These are phyloP conservation scores for Pachypanchax playfairii DNA, from an alignment of 2,113 vertebrate species.

Conservation along the genomic window DNA sequence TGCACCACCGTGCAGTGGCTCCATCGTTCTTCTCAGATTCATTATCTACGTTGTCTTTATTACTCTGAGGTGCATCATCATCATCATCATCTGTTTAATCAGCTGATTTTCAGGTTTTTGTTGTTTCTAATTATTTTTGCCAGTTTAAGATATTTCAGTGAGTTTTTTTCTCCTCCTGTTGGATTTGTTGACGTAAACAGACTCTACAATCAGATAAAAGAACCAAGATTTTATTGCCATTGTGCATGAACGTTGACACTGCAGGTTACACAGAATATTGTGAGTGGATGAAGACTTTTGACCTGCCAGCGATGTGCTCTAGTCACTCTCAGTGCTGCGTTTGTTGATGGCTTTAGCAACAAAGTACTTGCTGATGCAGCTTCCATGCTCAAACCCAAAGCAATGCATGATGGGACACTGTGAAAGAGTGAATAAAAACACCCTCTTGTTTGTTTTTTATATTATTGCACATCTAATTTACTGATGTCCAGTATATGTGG, in stretches of 20 bases:
- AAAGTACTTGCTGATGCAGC: conserved; percentile 55
- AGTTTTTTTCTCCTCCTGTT: too few species aligned
- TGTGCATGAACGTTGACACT: conserved; percentile 73
- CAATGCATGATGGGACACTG: conserved; percentile 51
- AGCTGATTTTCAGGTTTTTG: too few species aligned
- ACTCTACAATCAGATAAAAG: conserved; percentile 52
- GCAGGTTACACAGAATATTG: conserved; percentile 55
- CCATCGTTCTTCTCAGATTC: too few species aligned
- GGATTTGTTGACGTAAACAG: too few species aligned
- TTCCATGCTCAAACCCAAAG: conserved; percentile 54
- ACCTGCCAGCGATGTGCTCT: conserved; percentile 67
- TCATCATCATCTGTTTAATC: too few species aligned
- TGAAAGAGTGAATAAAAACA: conserved; percentile 52
- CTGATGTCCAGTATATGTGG: conserved; percentile 61
- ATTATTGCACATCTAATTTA: conserved; percentile 78
- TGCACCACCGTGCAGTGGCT: too few species aligned
- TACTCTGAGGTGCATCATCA: too few species aligned
- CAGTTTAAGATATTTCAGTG: too few species aligned
- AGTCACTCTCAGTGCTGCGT: conserved; percentile 64
- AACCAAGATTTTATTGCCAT: conserved; percentile 74
- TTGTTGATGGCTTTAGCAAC: conserved; percentile 68
- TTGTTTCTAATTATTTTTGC: too few species aligned
- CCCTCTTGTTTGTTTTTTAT: conserved; percentile 24
- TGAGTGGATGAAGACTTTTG: conserved; percentile 44
- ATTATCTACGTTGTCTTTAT: too few species aligned